A percentile compares a stretch with the other conserved stretches of the same genome.
phyloP scores from a whole-genome alignment of 1,140 invertebrate genomes.

The Adoxophyes honmai region DNA sequence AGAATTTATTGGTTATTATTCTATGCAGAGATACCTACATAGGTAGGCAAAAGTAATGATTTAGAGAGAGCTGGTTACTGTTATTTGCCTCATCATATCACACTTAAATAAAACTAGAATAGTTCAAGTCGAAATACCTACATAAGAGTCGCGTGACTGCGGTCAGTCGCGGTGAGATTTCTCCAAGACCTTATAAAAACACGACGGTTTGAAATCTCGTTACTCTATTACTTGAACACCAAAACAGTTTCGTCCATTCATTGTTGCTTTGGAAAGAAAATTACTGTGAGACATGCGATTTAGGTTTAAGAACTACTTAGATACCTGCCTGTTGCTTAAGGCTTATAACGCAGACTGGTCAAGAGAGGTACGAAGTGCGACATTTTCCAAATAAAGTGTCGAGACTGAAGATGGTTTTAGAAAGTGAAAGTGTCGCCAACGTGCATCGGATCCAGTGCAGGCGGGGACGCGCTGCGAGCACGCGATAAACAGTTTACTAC shows the following conservation, averaged over 20 bases:
- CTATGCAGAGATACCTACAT: too few species aligned
- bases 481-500: too few species aligned
- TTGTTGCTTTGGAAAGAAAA: slow-evolving; percentile 49
- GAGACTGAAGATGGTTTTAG: slow-evolving; percentile 9
- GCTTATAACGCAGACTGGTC: neutral
- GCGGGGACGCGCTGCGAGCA: neutral
- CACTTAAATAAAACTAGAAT: slow-evolving; percentile 13
- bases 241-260: slow-evolving; percentile 46
- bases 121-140: slow-evolving; percentile 36
- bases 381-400: slow-evolving; percentile 12
- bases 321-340: slow-evolving; percentile 18
- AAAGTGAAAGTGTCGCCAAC: slow-evolving; percentile 1
- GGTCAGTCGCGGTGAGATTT: slow-evolving; percentile 53
- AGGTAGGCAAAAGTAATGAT: too few species aligned
- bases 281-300: slow-evolving; percentile 47
- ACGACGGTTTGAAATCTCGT: slow-evolving; percentile 64
- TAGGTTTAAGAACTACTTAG: slow-evolving; percentile 20
- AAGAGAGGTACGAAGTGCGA: neutral
- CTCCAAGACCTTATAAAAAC: slow-evolving; percentile 50
- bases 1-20: too few species aligned
- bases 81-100: too few species aligned
- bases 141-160: slow-evolving; percentile 58
- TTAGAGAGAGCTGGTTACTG: too few species aligned
- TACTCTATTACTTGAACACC: slow-evolving; percentile 46
- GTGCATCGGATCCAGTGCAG: neutral